Evolutionary conservation across 1,140 invertebrate species (phyloP).

Genomic region (Chrysopa pallens): DNA sequence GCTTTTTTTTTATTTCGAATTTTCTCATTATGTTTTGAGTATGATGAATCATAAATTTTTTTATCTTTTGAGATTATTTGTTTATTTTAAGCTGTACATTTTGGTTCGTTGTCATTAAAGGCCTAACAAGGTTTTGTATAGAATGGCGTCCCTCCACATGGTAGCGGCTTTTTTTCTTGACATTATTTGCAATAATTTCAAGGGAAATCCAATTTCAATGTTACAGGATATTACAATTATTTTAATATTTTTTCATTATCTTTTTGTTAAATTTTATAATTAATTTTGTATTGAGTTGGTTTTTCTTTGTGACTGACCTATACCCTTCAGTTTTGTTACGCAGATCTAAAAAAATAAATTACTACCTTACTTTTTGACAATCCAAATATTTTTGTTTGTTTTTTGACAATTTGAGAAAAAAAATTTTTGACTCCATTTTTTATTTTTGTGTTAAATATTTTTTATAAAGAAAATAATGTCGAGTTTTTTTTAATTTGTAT

Average conservation of each 20-base stretch:
- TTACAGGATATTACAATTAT: background rate
- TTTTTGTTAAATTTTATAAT: background rate
- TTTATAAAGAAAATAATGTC: background rate
- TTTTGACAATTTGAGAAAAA: background rate
- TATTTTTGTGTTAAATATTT: background rate
- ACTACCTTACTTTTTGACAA: background rate
- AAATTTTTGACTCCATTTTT: background rate
- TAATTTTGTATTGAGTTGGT: background rate
- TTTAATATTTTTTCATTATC: background rate
- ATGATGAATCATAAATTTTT: background rate
- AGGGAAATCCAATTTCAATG: too few relatives aligned
- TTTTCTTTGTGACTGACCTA: background rate
- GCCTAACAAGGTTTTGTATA: slow-evolving; percentile 10
- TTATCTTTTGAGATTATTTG: background rate
- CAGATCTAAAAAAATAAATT: too few relatives aligned
- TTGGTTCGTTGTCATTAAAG: background rate
- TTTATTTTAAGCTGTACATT: background rate
- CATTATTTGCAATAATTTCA: background rate
- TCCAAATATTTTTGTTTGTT: background rate
- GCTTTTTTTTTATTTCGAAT: background rate
- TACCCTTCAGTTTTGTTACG: background rate
- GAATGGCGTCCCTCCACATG: slow-evolving; percentile 25
- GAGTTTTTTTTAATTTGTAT: background rate
- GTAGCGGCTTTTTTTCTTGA: slow-evolving; percentile 8
- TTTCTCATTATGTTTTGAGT: background rate